Conservation (phyloP, 1,140 invertebrate genomes). For the Latrodectus geometricus region DNA sequence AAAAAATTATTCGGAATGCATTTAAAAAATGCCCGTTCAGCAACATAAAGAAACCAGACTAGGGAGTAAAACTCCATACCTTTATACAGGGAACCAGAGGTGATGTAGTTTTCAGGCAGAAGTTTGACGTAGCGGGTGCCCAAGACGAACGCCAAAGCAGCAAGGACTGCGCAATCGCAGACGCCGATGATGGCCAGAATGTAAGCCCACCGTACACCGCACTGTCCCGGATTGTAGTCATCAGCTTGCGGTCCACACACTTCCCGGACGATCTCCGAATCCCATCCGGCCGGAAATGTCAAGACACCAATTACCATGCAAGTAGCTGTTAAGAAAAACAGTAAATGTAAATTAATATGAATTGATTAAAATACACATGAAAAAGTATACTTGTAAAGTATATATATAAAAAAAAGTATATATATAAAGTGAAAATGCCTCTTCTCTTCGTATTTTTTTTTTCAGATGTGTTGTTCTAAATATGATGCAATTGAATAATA, state of each 20-base stretch:
- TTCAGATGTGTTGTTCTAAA: too few relatives aligned
- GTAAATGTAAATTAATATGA: neutral
- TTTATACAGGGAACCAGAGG: slow-evolving; percentile 72
- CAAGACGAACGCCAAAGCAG: slow-evolving; percentile 92
- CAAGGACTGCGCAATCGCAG: slow-evolving; percentile 88
- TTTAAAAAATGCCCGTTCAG: too few relatives aligned
- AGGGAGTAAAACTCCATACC: slow-evolving; percentile 66
- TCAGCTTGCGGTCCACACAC: slow-evolving; percentile 87
- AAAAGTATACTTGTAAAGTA: too few relatives aligned
- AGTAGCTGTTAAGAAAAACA: slow-evolving; percentile 74
- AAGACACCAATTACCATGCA: slow-evolving; percentile 86
- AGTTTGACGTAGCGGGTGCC: slow-evolving; percentile 88
- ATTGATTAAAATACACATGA: neutral
- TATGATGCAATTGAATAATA: too few relatives aligned
- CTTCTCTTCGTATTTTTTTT: too few relatives aligned
- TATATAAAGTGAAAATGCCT: too few relatives aligned
- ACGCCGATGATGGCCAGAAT: slow-evolving; percentile 91
- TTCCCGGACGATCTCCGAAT: slow-evolving; percentile 81
- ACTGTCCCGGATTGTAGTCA: slow-evolving; percentile 82
- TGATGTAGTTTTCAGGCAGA: slow-evolving; percentile 82
- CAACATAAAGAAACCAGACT: too few relatives aligned
- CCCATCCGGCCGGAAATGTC: slow-evolving; percentile 94
- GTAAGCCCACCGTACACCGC: slow-evolving; percentile 94
- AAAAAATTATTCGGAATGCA: too few relatives aligned
- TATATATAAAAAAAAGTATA: too few relatives aligned